phyloP scores from a whole-genome alignment of 2,797 vertebrate species.

The Myotis vivesi region DNA sequence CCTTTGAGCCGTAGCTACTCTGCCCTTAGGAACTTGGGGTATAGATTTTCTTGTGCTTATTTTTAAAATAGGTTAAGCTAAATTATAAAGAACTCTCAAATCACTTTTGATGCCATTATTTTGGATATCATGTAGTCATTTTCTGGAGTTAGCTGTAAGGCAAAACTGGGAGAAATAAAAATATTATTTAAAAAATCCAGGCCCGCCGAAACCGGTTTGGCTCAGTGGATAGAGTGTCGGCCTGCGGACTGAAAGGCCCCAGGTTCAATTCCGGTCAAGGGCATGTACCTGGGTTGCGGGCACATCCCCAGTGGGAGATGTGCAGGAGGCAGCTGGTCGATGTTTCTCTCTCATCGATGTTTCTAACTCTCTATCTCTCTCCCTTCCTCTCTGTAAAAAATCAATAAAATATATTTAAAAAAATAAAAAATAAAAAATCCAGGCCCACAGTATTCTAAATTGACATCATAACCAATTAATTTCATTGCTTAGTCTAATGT shows the following conservation, averaged over 20 bases:
- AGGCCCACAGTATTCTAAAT: not conserved
- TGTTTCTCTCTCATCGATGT: too few species aligned
- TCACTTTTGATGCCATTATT: not conserved
- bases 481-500: not conserved
- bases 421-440: not conserved
- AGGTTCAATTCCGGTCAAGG: too few species aligned
- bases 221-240: too few species aligned
- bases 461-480: not conserved
- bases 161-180: not conserved
- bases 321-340: too few species aligned
- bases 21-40: not conserved
- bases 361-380: too few species aligned
- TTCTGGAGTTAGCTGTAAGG: not conserved
- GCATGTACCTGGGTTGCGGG: too few species aligned
- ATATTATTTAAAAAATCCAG: not conserved
- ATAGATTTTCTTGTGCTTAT: not conserved
- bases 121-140: not conserved
- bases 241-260: too few species aligned
- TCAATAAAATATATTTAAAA: too few species aligned
- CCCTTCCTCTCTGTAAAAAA: too few species aligned
- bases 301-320: too few species aligned
- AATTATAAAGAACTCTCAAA: not conserved
- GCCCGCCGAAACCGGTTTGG: too few species aligned
- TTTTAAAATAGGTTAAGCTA: not conserved
- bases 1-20: accelerated